Evolutionary conservation across 2,888 invertebrate species (phyloP).

Genomic region (Leptopterna dolabrata): DNA sequence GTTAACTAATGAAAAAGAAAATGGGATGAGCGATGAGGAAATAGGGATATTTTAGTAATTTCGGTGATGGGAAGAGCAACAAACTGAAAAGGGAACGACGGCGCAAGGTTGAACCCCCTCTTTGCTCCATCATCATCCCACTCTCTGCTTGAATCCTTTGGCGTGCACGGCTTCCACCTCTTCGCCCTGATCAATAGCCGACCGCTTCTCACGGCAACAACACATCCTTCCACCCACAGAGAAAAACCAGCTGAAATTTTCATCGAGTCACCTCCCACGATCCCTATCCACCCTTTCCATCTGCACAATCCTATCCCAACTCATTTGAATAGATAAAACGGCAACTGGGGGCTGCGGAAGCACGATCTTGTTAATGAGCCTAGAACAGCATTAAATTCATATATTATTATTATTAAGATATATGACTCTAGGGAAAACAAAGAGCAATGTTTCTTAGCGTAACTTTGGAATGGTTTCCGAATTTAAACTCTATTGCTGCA

Average conservation of each 20-base stretch:
- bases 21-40: no score
- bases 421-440: no score
- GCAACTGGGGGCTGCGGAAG: no score
- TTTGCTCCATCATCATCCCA: neutral
- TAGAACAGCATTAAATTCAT: no score
- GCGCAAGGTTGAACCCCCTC: neutral
- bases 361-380: no score
- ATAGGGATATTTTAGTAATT: neutral
- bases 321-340: no score
- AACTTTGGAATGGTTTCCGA: no score
- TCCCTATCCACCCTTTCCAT: neutral
- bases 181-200: neutral
- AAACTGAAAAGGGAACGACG: neutral
- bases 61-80: neutral
- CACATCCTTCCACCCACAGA: neutral
- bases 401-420: no score
- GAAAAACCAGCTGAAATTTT: neutral
- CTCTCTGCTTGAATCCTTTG: neutral
- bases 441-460: no score
- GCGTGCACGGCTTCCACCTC: neutral
- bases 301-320: no score
- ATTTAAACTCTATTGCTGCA: no score
- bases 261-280: neutral
- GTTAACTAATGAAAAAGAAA: no score
- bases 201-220: neutral